A percentile compares a stretch with the other conserved stretches of the same genome.
These are phyloP conservation scores for Anguilla pacifica DNA, from an alignment of 2,797 vertebrate genomes.

Conservation along the genomic window DNA sequence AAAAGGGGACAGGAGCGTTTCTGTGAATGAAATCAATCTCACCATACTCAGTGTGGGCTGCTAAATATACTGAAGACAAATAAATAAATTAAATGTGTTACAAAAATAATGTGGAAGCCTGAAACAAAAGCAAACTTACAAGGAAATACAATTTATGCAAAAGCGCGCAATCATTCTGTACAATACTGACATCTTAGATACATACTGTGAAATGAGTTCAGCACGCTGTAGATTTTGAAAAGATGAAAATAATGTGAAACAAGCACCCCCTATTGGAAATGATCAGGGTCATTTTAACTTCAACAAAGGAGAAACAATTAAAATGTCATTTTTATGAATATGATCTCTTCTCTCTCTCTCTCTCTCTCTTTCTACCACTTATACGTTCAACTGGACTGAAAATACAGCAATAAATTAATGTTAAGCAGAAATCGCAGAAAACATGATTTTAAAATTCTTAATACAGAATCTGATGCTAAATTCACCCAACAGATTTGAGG, in stretches of 20 bases:
- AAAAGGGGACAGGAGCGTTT: neutral
- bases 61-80: neutral
- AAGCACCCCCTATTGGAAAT: constrained; percentile 44
- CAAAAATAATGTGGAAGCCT: constrained; percentile 46
- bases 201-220: neutral
- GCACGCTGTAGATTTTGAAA: constrained; percentile 42
- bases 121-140: constrained; percentile 52
- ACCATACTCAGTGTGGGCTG: neutral
- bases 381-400: neutral
- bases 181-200: constrained; percentile 13
- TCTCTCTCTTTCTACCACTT: neutral
- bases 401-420: constrained; percentile 1
- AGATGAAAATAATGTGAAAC: constrained; percentile 39
- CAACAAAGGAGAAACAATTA: constrained; percentile 54
- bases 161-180: constrained; percentile 57
- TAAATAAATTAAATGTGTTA: constrained; percentile 16
- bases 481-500: neutral
- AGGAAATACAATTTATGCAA: constrained; percentile 50
- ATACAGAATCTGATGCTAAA: neutral
- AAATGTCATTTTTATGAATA: constrained; percentile 41
- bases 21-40: neutral
- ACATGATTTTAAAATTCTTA: neutral
- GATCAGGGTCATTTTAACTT: constrained; percentile 54
- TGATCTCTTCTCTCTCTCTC: constrained; percentile 6
- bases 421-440: neutral